Evolutionary conservation across 2,888 invertebrate species (phyloP).

Genomic region (Rhimphoctona megacephalus): DNA sequence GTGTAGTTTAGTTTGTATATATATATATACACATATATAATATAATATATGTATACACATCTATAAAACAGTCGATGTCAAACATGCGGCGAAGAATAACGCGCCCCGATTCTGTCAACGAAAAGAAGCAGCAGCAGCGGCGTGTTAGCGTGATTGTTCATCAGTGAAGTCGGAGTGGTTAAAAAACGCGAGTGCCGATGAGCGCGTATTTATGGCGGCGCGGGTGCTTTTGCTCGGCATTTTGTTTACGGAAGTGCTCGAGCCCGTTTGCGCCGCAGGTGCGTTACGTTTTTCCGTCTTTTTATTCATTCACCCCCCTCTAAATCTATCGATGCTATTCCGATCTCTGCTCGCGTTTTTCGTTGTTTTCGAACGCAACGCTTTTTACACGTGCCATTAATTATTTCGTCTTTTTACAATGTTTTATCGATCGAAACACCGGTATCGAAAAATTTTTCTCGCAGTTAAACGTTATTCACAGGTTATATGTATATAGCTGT

Average conservation of each 20-base stretch:
- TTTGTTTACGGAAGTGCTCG: slow-evolving; percentile 84
- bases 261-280: slow-evolving; percentile 83
- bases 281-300: slow-evolving; percentile 72
- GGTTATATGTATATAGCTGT: slow-evolving; percentile 45
- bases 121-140: slow-evolving; percentile 77
- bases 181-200: slow-evolving; percentile 80
- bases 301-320: slow-evolving; percentile 56
- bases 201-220: slow-evolving; percentile 84
- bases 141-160: slow-evolving; percentile 77
- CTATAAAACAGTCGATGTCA: slow-evolving; percentile 75
- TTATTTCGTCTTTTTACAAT: not conserved
- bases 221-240: slow-evolving; percentile 84
- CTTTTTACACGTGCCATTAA: not conserved
- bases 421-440: slow-evolving; percentile 26
- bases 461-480: slow-evolving; percentile 50
- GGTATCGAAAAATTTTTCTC: slow-evolving; percentile 31
- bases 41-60: slow-evolving; percentile 32
- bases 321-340: slow-evolving; percentile 14
- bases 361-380: not conserved
- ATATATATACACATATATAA: slow-evolving; percentile 14
- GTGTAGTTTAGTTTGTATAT: not conserved
- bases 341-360: not conserved
- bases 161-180: slow-evolving; percentile 73
- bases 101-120: slow-evolving; percentile 73
- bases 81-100: slow-evolving; percentile 79